These are phyloP conservation scores for Henricia sp. DNA, from an alignment of 53 echinoderm and acorn worm genomes.

Conservation along the genomic window DNA sequence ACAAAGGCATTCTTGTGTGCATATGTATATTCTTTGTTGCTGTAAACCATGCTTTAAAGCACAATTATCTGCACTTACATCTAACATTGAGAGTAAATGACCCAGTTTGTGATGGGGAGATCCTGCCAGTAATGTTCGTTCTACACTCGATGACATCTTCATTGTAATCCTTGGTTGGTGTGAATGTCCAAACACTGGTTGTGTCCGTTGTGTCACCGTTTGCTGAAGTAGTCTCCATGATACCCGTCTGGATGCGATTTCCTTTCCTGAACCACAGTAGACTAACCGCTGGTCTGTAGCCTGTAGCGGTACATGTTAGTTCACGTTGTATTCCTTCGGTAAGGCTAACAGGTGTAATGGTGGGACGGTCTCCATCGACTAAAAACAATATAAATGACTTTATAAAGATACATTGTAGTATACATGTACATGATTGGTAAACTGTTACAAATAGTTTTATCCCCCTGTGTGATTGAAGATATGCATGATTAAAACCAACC, in stretches of 20 bases:
- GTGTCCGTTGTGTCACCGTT: background rate
- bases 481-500: background rate
- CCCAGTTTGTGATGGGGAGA: background rate
- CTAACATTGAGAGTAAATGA: slow-evolving; percentile 27
- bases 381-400: background rate
- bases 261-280: slow-evolving; percentile 23
- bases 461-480: no score
- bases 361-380: background rate
- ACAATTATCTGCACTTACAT: slow-evolving; percentile 20
- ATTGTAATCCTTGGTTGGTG: slow-evolving; percentile 18
- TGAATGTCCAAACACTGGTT: slow-evolving; percentile 2
- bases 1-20: no score
- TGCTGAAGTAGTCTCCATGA: background rate
- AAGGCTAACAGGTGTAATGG: slow-evolving; percentile 7
- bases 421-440: no score
- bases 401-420: no score
- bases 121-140: slow-evolving; percentile 34
- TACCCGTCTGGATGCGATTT: background rate
- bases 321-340: background rate
- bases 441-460: no score
- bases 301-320: slow-evolving; percentile 21
- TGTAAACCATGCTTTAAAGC: no score
- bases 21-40: no score
- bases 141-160: slow-evolving; percentile 2
- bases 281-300: slow-evolving; percentile 41